Conservation (phyloP, 1,140 invertebrate species). For the Chymomyza costata region DNA sequence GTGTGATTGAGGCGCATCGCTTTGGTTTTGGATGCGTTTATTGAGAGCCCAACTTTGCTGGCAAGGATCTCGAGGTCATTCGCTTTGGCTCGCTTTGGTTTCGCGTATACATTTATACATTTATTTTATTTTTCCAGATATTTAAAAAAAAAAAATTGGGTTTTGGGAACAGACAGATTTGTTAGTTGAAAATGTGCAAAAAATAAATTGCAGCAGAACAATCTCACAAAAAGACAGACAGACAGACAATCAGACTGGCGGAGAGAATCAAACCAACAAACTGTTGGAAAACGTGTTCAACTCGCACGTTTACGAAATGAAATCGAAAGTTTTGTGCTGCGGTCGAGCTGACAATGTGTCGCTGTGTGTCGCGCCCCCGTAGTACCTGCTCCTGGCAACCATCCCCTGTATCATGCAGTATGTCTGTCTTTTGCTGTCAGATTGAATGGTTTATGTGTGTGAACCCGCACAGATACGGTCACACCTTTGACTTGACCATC, state of each 20-base stretch:
- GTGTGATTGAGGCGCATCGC: no score
- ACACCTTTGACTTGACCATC: conserved; percentile 64
- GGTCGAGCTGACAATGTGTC: conserved; percentile 50
- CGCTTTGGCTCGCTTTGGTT: no score
- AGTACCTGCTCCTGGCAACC: not conserved
- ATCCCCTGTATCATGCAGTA: conserved; percentile 1
- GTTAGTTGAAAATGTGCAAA: no score
- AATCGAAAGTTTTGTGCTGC: conserved; percentile 66
- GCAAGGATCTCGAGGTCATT: no score
- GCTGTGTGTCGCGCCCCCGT: conserved; percentile 6
- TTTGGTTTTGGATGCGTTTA: no score
- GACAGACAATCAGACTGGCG: no score
- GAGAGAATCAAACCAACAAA: conserved; percentile 26
- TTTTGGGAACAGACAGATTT: no score
- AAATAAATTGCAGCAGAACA: conserved; percentile 36
- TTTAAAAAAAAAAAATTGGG: no score
- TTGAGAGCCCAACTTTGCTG: no score
- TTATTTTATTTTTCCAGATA: no score
- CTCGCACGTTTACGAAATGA: conserved; percentile 64
- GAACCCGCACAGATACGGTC: no score
- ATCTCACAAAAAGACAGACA: conserved; percentile 18
- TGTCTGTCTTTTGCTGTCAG: conserved; percentile 46
- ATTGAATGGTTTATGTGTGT: conserved; percentile 72
- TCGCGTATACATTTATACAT: no score
- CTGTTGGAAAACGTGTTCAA: conserved; percentile 51